Conservation (phyloP, 1,140 invertebrate genomes). For the Brevipalpus yothersi region DNA sequence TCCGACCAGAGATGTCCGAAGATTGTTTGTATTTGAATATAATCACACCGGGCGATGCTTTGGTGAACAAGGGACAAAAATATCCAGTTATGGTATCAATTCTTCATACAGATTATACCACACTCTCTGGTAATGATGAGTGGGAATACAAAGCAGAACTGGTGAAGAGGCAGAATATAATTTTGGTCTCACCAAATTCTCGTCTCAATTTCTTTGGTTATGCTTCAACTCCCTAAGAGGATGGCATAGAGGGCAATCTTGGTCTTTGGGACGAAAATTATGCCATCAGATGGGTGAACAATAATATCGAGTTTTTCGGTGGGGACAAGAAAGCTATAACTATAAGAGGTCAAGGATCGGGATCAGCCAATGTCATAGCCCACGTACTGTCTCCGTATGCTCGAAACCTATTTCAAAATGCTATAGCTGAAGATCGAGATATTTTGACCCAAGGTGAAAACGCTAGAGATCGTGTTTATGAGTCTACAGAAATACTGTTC, state of each 20-base stretch:
- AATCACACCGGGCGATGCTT: neutral
- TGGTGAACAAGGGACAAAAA: neutral
- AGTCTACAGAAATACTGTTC: no score
- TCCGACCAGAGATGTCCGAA: neutral
- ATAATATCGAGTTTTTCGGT: slow-evolving; percentile 27
- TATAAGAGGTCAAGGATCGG: slow-evolving; percentile 30
- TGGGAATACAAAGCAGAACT: no score
- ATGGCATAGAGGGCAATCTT: neutral
- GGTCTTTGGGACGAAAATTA: slow-evolving; percentile 34
- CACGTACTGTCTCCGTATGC: slow-evolving; percentile 29
- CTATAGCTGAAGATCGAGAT: slow-evolving; percentile 7
- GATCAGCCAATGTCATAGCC: slow-evolving; percentile 28
- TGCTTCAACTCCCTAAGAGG: neutral
- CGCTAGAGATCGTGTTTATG: no score
- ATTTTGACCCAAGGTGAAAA: no score
- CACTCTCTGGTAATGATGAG: neutral
- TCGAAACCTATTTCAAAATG: slow-evolving; percentile 10
- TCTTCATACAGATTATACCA: neutral
- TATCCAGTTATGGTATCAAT: neutral
- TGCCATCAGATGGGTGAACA: slow-evolving; percentile 32
- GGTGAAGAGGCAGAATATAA: neutral
- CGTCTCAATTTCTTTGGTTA: neutral
- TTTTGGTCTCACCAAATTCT: neutral
- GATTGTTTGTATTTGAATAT: neutral
- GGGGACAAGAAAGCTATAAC: slow-evolving; percentile 27